A percentile compares a stretch with the other conserved stretches of the same genome.
phyloP scores from a whole-genome alignment of 1,140 invertebrate genomes.

The Teleopsis dalmanni region DNA sequence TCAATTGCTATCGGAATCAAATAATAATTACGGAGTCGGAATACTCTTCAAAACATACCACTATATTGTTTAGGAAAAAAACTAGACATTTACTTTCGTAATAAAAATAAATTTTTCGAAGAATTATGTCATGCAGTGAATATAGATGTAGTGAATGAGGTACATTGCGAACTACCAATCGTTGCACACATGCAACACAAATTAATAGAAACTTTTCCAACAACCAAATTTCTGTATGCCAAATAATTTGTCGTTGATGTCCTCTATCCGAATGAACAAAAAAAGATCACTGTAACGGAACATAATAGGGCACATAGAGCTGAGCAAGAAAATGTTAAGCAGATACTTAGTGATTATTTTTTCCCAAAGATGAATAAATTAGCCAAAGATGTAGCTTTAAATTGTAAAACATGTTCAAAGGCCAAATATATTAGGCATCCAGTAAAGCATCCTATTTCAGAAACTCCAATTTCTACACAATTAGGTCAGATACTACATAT shows the following conservation, averaged over 20 bases:
- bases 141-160: constrained; percentile 7
- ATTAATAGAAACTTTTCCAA: constrained; percentile 3
- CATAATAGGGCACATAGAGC: constrained; percentile 12
- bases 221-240: constrained; percentile 5
- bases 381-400: constrained; percentile 10
- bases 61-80: constrained; percentile 12
- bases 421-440: constrained; percentile 8
- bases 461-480: too few species aligned
- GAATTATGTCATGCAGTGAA: constrained; percentile 1
- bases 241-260: constrained; percentile 7
- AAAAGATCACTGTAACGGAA: constrained; percentile 1
- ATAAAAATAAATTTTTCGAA: constrained; percentile 1
- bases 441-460: too few species aligned
- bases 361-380: constrained; percentile 15
- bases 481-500: too few species aligned
- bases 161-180: constrained; percentile 7
- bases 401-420: constrained; percentile 9
- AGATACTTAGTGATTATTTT: constrained; percentile 12
- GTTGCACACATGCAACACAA: constrained; percentile 7
- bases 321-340: constrained; percentile 14
- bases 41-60: neutral
- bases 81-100: constrained; percentile 2
- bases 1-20: constrained; percentile 12
- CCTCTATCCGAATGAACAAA: constrained; percentile 2
- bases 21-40: constrained; percentile 5